Percentiles rank a stretch among this genome's conserved stretches.
Evolutionary conservation across 1,140 invertebrate genomes (phyloP).

Genomic region (Diachasmimorpha longicaudata): DNA sequence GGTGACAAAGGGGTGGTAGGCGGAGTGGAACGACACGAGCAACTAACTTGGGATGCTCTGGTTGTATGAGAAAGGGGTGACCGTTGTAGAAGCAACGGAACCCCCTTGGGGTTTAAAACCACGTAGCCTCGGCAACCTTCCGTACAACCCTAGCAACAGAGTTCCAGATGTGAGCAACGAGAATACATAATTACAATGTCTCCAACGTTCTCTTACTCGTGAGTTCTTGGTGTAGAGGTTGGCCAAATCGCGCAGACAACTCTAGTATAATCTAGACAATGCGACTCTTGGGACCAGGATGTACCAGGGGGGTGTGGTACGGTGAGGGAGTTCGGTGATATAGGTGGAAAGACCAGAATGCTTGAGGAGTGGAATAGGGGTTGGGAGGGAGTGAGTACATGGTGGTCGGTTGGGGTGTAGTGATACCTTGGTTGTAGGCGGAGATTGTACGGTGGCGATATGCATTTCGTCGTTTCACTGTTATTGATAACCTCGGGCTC

Average conservation of each 20-base stretch:
- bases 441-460: conserved; percentile 23
- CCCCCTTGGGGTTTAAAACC: conserved; percentile 15
- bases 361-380: too few relatives aligned
- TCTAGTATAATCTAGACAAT: conserved; percentile 40
- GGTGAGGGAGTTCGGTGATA: neutral
- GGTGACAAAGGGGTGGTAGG: neutral
- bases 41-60: conserved; percentile 3
- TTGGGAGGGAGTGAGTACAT: neutral
- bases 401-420: neutral
- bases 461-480: conserved; percentile 15
- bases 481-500: conserved; percentile 7
- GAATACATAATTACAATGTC: conserved; percentile 44
- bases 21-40: neutral
- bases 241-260: conserved; percentile 26
- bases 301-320: neutral
- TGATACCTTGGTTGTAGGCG: neutral
- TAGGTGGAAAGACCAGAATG: too few relatives aligned
- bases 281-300: conserved; percentile 28
- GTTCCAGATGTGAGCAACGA: conserved; percentile 38
- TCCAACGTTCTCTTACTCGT: conserved; percentile 29
- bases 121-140: neutral
- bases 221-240: conserved; percentile 26
- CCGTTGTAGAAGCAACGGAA: conserved; percentile 18
- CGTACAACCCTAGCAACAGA: conserved; percentile 6
- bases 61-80: conserved; percentile 6